Conservation (phyloP, 2,888 invertebrate genomes). For the Lasioglossum lativentre region DNA sequence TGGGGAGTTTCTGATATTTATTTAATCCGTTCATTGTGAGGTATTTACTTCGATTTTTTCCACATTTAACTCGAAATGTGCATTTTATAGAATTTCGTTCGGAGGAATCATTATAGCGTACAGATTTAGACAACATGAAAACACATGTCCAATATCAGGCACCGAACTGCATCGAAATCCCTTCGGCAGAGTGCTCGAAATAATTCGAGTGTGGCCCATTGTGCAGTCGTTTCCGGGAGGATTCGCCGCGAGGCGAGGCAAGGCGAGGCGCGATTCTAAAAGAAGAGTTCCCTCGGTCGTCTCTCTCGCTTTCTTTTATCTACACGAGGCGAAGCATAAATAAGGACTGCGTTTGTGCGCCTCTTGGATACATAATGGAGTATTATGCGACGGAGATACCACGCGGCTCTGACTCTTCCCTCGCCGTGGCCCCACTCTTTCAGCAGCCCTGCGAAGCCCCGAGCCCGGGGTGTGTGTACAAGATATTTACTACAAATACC, state of each 20-base stretch:
- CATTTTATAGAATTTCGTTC: neutral
- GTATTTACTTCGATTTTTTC: neutral
- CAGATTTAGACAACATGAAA: neutral
- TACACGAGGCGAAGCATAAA: conserved; percentile 78
- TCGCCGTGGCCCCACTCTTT: conserved; percentile 33
- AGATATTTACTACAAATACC: conserved; percentile 82
- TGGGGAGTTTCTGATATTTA: neutral
- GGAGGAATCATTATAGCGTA: neutral
- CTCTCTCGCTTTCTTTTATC: conserved; percentile 77
- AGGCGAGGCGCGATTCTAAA: conserved; percentile 38
- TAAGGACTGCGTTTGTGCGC: conserved; percentile 80
- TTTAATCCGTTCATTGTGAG: neutral
- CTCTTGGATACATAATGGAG: conserved; percentile 80
- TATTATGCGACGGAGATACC: conserved; percentile 82
- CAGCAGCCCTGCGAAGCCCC: conserved; percentile 48
- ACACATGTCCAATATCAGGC: neutral
- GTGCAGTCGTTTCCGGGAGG: conserved; percentile 56
- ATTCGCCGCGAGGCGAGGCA: conserved; percentile 51
- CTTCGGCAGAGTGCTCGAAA: conserved; percentile 8
- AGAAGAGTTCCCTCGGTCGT: conserved; percentile 60
- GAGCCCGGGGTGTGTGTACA: conserved; percentile 76
- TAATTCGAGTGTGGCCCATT: conserved; percentile 44
- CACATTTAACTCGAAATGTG: neutral
- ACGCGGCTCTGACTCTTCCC: conserved; percentile 62
- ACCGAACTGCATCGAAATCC: neutral